Conservation (phyloP, 23 tunicate species). For the Clavelina lepadiformis region DNA sequence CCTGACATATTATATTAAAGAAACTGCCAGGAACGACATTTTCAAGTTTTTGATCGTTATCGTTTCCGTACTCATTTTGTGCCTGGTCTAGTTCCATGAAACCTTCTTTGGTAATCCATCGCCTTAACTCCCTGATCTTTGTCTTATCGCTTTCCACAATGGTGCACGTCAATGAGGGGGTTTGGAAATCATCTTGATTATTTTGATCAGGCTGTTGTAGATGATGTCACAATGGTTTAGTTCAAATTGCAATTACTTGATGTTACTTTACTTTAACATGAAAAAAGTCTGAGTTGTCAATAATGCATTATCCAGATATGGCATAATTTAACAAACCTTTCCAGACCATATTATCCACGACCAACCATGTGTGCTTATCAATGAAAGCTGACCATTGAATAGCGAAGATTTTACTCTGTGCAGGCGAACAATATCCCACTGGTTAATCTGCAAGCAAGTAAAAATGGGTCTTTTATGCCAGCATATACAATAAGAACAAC, state of each 20-base stretch:
- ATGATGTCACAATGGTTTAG: too few relatives aligned
- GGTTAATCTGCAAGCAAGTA: constrained; percentile 11
- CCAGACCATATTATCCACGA: constrained; percentile 39
- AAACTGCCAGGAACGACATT: constrained; percentile 13
- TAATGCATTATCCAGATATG: too few relatives aligned
- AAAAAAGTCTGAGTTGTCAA: too few relatives aligned
- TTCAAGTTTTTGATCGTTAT: neutral
- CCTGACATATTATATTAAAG: constrained; percentile 31
- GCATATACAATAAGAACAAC: too few relatives aligned
- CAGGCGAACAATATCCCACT: constrained; percentile 51
- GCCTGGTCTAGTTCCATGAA: neutral
- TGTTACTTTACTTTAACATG: too few relatives aligned
- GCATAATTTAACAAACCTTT: too few relatives aligned
- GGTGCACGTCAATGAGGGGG: constrained; percentile 19
- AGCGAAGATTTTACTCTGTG: constrained; percentile 20
- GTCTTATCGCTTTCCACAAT: constrained; percentile 15
- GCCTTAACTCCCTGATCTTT: constrained; percentile 5
- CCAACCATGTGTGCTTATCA: constrained; percentile 39
- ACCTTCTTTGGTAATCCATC: constrained; percentile 26
- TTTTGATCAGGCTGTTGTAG: too few relatives aligned
- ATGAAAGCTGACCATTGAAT: constrained; percentile 7
- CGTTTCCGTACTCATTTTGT: constrained; percentile 1
- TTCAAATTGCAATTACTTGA: too few relatives aligned
- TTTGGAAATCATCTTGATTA: too few relatives aligned
- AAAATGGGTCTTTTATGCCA: too few relatives aligned